phyloP scores from a whole-genome alignment of 64 coral and sea anemone genomes.

The Montipora cactus region DNA sequence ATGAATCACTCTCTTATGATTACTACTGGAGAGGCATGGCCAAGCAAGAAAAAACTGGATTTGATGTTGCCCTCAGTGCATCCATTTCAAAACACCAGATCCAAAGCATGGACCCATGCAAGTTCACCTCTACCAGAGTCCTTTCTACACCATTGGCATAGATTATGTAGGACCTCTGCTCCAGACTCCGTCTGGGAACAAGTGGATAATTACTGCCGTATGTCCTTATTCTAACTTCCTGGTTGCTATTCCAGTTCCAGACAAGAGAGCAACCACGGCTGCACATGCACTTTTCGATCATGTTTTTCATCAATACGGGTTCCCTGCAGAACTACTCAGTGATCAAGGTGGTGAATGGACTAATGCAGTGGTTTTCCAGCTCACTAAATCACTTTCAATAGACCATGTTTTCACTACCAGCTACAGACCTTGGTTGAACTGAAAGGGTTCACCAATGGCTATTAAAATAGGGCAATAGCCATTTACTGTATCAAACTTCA shows the following conservation, averaged over 20 bases:
- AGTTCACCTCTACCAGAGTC: background rate
- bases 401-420: background rate
- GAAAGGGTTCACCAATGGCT: background rate
- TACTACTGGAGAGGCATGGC: too few species aligned
- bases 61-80: background rate
- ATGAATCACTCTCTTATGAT: too few species aligned
- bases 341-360: background rate
- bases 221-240: conserved; percentile 3
- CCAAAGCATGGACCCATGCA: conserved; percentile 11
- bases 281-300: conserved; percentile 31
- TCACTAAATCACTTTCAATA: background rate
- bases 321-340: too few species aligned
- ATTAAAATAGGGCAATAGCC: background rate
- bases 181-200: too few species aligned
- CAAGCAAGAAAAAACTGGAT: too few species aligned
- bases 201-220: too few species aligned
- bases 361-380: background rate
- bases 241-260: conserved; percentile 48
- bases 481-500: background rate
- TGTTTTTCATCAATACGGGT: background rate
- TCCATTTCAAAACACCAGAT: background rate
- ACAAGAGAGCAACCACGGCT: conserved; percentile 44
- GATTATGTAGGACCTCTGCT: too few species aligned
- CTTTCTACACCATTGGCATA: too few species aligned
- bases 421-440: background rate